phyloP scores from a whole-genome alignment of 1,140 invertebrate species.

The Cotesia glomerata region DNA sequence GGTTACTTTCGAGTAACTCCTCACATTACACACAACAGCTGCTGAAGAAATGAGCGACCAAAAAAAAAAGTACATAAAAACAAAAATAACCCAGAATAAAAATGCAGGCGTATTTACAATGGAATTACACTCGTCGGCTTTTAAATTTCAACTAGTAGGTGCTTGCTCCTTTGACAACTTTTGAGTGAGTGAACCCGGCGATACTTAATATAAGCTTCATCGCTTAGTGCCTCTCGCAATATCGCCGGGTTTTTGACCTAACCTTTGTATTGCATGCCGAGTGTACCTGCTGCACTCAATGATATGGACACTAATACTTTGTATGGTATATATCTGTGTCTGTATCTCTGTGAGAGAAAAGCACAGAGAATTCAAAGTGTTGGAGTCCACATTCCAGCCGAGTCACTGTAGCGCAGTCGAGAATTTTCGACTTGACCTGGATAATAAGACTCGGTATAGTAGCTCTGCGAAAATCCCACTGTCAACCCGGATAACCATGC shows the following conservation, averaged over 20 bases:
- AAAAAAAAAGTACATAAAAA: slow-evolving; percentile 5
- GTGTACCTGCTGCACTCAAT: not conserved
- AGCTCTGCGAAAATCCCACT: not conserved
- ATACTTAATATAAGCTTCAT: not conserved
- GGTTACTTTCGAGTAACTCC: not conserved
- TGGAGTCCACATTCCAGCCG: not conserved
- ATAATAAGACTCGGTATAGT: not conserved
- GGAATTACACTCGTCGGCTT: slow-evolving; percentile 17
- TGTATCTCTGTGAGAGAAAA: too few relatives aligned
- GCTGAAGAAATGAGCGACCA: not conserved
- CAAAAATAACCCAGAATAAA: not conserved
- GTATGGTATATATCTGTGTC: too few relatives aligned
- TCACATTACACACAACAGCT: not conserved
- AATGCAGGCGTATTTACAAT: slow-evolving; percentile 9
- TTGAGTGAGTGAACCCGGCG: not conserved
- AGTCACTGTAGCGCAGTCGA: not conserved
- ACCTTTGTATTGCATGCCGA: not conserved
- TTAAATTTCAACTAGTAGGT: not conserved
- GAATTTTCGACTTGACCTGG: not conserved
- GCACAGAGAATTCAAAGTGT: not conserved
- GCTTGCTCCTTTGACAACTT: not conserved
- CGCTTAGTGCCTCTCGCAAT: not conserved
- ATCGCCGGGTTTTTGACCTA: too few relatives aligned
- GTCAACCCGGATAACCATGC: not conserved
- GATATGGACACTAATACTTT: too few relatives aligned